Evolutionary conservation across 2,113 vertebrate species (phyloP).

Genomic region (Dromaius novaehollandiae): DNA sequence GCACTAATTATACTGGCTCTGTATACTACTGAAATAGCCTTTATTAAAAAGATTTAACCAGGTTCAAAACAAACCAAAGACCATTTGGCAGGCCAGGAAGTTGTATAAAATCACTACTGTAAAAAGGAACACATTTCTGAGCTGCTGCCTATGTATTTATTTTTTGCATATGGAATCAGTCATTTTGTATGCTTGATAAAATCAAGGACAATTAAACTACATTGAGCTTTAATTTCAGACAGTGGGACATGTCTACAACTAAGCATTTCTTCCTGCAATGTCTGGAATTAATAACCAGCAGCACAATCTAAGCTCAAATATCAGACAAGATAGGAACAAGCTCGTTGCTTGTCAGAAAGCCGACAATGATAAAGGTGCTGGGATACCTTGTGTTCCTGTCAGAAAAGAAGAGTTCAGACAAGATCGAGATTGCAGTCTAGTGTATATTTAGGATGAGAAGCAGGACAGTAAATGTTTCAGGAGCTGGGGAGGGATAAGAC

Average conservation of each 20-base stretch:
- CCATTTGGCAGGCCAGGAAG: conserved; percentile 25
- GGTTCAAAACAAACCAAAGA: conserved; percentile 16
- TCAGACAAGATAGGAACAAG: conserved; percentile 46
- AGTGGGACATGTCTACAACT: conserved; percentile 58
- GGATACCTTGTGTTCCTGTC: neutral
- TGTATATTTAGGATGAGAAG: neutral
- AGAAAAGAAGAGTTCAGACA: conserved; percentile 16
- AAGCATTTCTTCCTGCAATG: conserved; percentile 69
- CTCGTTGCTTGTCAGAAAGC: conserved; percentile 38
- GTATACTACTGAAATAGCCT: neutral
- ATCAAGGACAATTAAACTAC: conserved; percentile 80
- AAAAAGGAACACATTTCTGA: conserved; percentile 49
- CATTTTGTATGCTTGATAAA: conserved; percentile 76
- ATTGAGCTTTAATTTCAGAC: conserved; percentile 81
- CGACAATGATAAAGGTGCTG: neutral
- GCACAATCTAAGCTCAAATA: conserved; percentile 39
- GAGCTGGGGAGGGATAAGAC: neutral
- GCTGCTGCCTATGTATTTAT: conserved; percentile 66
- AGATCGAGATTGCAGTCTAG: neutral
- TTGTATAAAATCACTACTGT: neutral
- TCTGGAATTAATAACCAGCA: conserved; percentile 74
- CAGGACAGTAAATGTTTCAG: neutral
- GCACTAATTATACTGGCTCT: neutral
- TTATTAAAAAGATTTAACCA: neutral
- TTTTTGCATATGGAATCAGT: conserved; percentile 73